Evolutionary conservation across 2,888 invertebrate species (phyloP).

Genomic region (Charanyca ferruginea): DNA sequence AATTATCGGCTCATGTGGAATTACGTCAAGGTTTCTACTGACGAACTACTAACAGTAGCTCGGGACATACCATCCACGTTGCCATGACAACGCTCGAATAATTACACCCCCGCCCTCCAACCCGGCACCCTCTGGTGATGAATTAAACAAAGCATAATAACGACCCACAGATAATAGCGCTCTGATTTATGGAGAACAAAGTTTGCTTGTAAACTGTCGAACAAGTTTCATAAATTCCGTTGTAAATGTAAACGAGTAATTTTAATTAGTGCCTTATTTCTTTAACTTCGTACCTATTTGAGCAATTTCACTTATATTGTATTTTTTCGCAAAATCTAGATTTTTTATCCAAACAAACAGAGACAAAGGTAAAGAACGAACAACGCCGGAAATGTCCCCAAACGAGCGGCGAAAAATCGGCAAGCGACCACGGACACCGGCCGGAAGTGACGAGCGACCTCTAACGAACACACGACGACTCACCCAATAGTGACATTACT

Average conservation of each 20-base stretch:
- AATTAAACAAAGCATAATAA: conserved; percentile 56
- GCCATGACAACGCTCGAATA: conserved; percentile 36
- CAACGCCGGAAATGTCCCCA: conserved; percentile 46
- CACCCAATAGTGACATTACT: conserved; percentile 19
- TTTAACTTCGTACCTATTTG: not conserved
- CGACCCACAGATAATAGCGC: conserved; percentile 50
- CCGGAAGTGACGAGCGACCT: conserved; percentile 48
- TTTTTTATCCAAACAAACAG: conserved; percentile 11
- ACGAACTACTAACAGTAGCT: conserved; percentile 17
- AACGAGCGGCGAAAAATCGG: conserved; percentile 41
- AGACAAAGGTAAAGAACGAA: conserved; percentile 28
- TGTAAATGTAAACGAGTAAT: conserved; percentile 43
- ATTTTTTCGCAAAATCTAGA: conserved; percentile 1
- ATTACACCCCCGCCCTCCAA: conserved; percentile 9
- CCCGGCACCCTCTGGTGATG: conserved; percentile 28
- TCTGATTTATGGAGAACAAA: conserved; percentile 55
- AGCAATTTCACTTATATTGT: conserved; percentile 3
- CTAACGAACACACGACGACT: conserved; percentile 26
- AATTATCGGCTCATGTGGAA: conserved; percentile 2
- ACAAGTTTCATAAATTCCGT: conserved; percentile 37
- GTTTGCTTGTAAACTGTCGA: conserved; percentile 43
- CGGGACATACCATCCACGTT: conserved; percentile 35
- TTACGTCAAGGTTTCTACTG: not conserved
- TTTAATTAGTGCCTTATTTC: conserved; percentile 28
- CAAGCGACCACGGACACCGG: conserved; percentile 22